Conservation (phyloP, 2,113 vertebrate species). For the Danionella cerebrum region DNA sequence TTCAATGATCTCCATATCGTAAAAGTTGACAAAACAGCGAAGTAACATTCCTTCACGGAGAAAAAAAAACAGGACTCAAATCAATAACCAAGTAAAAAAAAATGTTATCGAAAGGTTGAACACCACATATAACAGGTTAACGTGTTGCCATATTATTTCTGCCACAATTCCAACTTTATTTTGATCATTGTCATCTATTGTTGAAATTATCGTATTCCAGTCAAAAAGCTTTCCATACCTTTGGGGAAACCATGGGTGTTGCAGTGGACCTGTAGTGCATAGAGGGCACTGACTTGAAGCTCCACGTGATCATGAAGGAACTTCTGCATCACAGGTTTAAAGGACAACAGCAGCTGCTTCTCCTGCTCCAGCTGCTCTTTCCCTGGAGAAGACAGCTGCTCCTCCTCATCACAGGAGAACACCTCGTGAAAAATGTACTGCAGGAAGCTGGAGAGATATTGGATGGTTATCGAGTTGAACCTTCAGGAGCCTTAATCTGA, state of each 20-base stretch:
- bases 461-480: not conserved
- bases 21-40: constrained; percentile 97
- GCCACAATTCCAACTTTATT: too few species aligned
- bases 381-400: constrained; percentile 82
- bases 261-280: constrained; percentile 97
- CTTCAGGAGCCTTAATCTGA: not conserved
- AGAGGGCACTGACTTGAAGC: constrained; percentile 94
- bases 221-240: constrained; percentile 61
- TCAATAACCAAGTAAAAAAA: too few species aligned
- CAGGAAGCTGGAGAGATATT: constrained; percentile 80
- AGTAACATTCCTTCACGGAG: constrained; percentile 83
- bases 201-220: too few species aligned
- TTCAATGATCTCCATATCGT: constrained; percentile 99
- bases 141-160: too few species aligned
- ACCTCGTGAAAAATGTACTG: constrained; percentile 96
- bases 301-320: constrained; percentile 96
- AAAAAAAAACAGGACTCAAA: not conserved
- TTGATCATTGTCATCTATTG: too few species aligned
- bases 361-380: constrained; percentile 95
- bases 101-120: too few species aligned
- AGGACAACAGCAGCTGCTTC: constrained; percentile 90
- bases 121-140: too few species aligned
- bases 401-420: constrained; percentile 72
- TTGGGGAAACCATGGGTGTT: constrained; percentile 86
- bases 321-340: constrained; percentile 98